Conservation (phyloP, 2,797 vertebrate genomes). For the Muscicapa striata region DNA sequence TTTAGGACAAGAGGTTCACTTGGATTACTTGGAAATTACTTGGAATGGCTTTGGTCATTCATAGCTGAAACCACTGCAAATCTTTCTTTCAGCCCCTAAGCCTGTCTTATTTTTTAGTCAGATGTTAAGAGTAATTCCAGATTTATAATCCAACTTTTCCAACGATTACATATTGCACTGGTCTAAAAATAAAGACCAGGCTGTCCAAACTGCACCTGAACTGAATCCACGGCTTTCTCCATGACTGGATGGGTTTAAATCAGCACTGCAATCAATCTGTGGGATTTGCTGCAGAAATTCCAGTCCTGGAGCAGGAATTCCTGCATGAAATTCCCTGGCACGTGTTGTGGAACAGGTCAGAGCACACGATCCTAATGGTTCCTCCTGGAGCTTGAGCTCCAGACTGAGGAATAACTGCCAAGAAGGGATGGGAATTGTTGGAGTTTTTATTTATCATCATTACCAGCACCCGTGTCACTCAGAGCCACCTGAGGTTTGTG, state of each 20-base stretch:
- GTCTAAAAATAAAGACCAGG: background rate
- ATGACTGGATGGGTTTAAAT: background rate
- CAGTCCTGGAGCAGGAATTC: slow-evolving; percentile 6
- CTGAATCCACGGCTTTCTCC: background rate
- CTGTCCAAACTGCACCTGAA: background rate
- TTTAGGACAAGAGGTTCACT: too few species aligned
- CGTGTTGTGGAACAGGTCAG: background rate
- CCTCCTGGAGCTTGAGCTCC: background rate
- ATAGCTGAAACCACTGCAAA: background rate
- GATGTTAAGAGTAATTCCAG: background rate
- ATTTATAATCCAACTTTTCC: background rate
- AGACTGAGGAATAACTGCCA: slow-evolving; percentile 6
- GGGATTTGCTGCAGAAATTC: background rate
- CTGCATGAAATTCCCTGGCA: slow-evolving; percentile 57
- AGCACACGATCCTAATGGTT: background rate
- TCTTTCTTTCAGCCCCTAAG: background rate
- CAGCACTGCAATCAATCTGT: background rate
- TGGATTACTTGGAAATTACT: background rate
- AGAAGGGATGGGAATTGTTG: background rate
- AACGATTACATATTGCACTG: background rate
- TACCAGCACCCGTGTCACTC: background rate
- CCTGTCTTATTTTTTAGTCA: background rate
- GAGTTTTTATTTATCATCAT: background rate
- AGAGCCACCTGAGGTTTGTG: background rate
- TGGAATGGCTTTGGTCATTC: background rate